A percentile compares a stretch with the other conserved stretches of the same genome.
Evolutionary conservation across 1,140 invertebrate species (phyloP).

Genomic region (Papilio polyxenes): DNA sequence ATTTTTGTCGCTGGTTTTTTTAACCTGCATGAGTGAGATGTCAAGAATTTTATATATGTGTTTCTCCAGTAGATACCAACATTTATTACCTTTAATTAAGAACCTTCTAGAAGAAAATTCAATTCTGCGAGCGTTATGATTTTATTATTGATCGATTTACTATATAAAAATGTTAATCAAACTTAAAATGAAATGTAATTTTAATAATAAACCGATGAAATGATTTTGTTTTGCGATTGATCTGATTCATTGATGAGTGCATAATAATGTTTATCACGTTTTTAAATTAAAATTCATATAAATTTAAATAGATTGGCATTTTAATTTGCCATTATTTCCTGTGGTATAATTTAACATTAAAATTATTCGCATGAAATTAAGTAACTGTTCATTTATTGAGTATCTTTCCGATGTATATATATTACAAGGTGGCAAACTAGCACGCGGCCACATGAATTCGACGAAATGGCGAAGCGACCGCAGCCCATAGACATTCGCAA

Average conservation of each 20-base stretch:
- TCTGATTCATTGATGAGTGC: neutral
- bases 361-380: neutral
- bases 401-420: too few species aligned
- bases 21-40: too few species aligned
- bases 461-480: too few species aligned
- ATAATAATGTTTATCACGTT: neutral
- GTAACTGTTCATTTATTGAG: too few species aligned
- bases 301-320: neutral
- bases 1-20: too few species aligned
- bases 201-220: neutral
- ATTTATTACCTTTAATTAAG: too few species aligned
- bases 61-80: too few species aligned
- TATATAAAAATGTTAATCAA: neutral
- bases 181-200: neutral
- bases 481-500: too few species aligned
- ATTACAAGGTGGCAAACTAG: neutral
- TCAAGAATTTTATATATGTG: too few species aligned
- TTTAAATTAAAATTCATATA: conserved; percentile 8
- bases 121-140: too few species aligned
- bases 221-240: neutral
- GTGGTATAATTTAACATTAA: neutral
- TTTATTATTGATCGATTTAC: neutral
- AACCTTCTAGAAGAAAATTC: too few species aligned
- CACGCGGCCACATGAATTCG: too few species aligned
- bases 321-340: neutral